These are phyloP conservation scores for Eurois occulta DNA, from an alignment of 2,888 invertebrate genomes.

Conservation along the genomic window DNA sequence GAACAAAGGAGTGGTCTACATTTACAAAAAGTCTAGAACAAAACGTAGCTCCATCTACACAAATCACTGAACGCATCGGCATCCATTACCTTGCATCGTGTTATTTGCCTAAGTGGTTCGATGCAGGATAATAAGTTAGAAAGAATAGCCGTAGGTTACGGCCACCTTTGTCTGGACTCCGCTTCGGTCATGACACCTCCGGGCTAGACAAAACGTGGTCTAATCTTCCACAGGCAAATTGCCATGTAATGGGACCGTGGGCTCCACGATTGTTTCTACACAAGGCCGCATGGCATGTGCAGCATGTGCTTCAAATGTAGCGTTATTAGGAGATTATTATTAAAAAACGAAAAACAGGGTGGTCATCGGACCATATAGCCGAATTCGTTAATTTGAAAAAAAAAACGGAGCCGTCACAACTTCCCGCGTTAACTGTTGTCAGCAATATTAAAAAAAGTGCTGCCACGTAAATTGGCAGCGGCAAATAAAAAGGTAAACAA, in stretches of 20 bases:
- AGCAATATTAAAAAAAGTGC: slow-evolving; percentile 51
- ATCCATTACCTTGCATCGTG: slow-evolving; percentile 76
- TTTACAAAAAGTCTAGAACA: slow-evolving; percentile 59
- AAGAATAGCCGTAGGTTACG: slow-evolving; percentile 74
- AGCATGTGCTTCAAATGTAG: slow-evolving; percentile 34
- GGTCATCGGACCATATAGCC: slow-evolving; percentile 71
- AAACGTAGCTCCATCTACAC: slow-evolving; percentile 55
- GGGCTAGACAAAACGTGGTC: slow-evolving; percentile 76
- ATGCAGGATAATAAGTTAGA: slow-evolving; percentile 78
- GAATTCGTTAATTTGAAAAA: slow-evolving; percentile 57
- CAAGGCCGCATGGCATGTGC: slow-evolving; percentile 37
- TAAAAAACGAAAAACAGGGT: slow-evolving; percentile 70
- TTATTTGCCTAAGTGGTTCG: slow-evolving; percentile 82
- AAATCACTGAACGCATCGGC: slow-evolving; percentile 73
- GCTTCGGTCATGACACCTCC: slow-evolving; percentile 76
- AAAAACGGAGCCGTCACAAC: slow-evolving; percentile 51
- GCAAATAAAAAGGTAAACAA: slow-evolving; percentile 67
- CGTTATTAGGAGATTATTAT: slow-evolving; percentile 43
- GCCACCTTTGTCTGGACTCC: slow-evolving; percentile 74
- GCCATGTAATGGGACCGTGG: slow-evolving; percentile 69
- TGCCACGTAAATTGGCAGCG: slow-evolving; percentile 68
- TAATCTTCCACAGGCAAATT: slow-evolving; percentile 73
- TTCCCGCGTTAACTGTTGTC: slow-evolving; percentile 56
- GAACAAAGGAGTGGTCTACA: slow-evolving; percentile 64
- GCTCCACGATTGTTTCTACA: slow-evolving; percentile 45